Base-by-base conservation (phyloP, 2,888 invertebrate species). In the Plagodis dolabraria region DNA sequence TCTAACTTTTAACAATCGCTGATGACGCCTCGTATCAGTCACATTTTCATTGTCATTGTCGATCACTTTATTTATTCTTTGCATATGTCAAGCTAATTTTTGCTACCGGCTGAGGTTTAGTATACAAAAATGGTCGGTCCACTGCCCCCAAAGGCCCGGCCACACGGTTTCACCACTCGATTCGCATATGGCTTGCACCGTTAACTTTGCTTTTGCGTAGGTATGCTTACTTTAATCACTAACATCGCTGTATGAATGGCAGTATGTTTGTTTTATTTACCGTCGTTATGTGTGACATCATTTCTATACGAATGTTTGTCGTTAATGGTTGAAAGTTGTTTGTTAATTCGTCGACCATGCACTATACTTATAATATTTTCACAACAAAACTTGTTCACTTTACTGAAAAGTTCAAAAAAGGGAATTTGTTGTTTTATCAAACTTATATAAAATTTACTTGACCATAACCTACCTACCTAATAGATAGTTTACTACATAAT, bases 81-180 rank as follows among this genome's bases (percentile, higher is more conserved):
- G 44, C 34, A 51, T 47, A 57, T 51, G 55, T 46, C 56, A 55
- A 12, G 45, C 52, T 44, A 44, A 48, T 56, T 47, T 56, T 48
- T 52, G 60, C 52, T 47, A 52, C 45, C n/a, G n/a, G 40, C 5
- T 35, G 10, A 52, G 49, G 59, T 53, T 38, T 8, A 36, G 58
- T 48, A 50, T 53, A 70, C 71, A 36, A 61, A 74, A 70, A 78
- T 70, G 78, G 76, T 56, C 69, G 70, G 70, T 72, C 75, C 68
- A 80, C 76, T 83, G 74, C 69, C 79, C 76, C 67, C 71, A 63
- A 72, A 77, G 68, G 60, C 67, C 63, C 57, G 57, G 57, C 46
- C 62, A 60, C 58, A 54, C 65, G 72, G 77, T 82, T 81, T 84
- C 84, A 81, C 80, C 67, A 65, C 63, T 75, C 65, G 0, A n/a